phyloP scores from a whole-genome alignment of 92 coral and sea anemone genomes.

The Palythoa caribaeorum region DNA sequence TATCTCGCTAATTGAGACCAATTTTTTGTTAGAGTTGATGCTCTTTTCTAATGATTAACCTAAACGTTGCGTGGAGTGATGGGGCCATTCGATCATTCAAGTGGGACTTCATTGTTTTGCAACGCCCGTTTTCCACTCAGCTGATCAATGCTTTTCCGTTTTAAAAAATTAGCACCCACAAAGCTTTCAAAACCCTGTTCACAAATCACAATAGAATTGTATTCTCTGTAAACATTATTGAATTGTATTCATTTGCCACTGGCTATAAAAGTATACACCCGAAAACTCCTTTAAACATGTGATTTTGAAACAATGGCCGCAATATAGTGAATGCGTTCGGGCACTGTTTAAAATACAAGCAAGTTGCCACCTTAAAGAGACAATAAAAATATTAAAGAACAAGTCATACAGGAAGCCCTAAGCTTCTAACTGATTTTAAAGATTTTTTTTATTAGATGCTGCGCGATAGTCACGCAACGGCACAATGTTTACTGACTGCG shows the following conservation, averaged over 20 bases:
- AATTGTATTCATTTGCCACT: neutral
- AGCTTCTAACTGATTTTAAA: neutral
- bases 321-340: neutral
- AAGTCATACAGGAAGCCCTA: neutral
- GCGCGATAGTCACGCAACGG: neutral
- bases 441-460: neutral
- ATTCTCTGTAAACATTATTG: neutral
- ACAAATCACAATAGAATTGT: neutral
- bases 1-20: slow-evolving; percentile 26
- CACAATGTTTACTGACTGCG: neutral
- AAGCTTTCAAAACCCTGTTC: neutral
- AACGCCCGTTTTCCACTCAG: neutral
- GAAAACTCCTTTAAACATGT: neutral
- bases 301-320: neutral
- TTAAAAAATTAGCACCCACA: neutral
- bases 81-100: neutral
- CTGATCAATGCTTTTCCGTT: neutral
- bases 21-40: neutral
- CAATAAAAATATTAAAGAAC: neutral
- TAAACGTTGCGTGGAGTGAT: neutral
- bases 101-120: neutral
- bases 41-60: neutral
- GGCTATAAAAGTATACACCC: neutral
- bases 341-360: neutral
- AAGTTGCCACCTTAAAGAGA: neutral